Percentiles rank a stretch among this genome's conserved stretches.
phyloP scores from a whole-genome alignment of 2,113 vertebrate genomes.

The Oostethus manadensis region DNA sequence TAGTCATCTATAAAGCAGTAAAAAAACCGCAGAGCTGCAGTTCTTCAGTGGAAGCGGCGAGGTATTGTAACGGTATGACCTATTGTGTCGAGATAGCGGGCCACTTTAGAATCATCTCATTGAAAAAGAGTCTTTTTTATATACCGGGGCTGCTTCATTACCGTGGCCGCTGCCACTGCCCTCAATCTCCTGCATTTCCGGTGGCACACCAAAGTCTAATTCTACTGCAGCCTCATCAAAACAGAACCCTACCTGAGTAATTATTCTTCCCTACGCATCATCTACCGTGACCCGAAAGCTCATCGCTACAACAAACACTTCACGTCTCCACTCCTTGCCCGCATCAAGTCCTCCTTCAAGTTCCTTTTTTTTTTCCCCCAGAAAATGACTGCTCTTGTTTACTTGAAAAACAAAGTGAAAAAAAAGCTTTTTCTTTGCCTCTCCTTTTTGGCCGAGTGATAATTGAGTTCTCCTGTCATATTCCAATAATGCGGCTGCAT shows the following conservation, averaged over 20 bases:
- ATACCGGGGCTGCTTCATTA: conserved; percentile 19
- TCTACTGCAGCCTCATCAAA: conserved; percentile 54
- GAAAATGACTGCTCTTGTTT: conserved; percentile 30
- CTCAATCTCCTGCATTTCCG: conserved; percentile 37
- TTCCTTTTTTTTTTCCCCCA: conserved; percentile 25
- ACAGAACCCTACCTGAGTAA: conserved; percentile 50
- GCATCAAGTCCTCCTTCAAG: conserved; percentile 34
- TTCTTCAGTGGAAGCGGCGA: background rate
- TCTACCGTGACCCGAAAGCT: conserved; percentile 52
- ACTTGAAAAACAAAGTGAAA: background rate
- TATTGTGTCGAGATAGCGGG: conserved; percentile 4
- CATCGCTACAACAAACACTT: conserved; percentile 56
- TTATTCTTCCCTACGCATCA: conserved; percentile 48
- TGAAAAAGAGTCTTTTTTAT: background rate
- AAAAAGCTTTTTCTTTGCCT: background rate
- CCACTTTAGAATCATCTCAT: conserved; percentile 24
- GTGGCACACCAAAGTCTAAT: conserved; percentile 47
- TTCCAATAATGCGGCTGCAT: conserved; percentile 3
- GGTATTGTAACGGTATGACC: conserved; percentile 20
- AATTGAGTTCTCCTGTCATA: conserved; percentile 1
- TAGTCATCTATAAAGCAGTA: conserved; percentile 24
- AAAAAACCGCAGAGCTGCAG: conserved; percentile 8
- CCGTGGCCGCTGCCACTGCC: conserved; percentile 35
- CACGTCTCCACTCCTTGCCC: conserved; percentile 32
- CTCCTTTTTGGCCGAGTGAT: conserved; percentile 1